Evolutionary conservation across 2,113 vertebrate species (phyloP), one percentile per base, ranked within the genome.

Genomic region (Vidua macroura): DNA sequence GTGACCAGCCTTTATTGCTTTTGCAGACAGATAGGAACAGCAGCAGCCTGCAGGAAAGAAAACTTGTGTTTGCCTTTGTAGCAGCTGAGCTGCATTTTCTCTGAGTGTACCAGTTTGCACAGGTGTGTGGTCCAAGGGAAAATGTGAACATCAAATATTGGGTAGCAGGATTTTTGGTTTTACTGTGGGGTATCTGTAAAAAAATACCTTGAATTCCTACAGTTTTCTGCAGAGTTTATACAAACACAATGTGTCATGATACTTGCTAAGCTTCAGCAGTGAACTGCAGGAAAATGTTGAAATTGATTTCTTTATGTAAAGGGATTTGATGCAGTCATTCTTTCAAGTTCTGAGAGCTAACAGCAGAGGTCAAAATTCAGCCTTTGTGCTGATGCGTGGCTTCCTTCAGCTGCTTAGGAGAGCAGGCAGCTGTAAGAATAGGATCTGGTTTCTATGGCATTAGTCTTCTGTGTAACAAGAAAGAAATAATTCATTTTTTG

Each of bases 401-500:
- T 84, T 89, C 63, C 75, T 89, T 89, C 43, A 76, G 63, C 77
- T 95, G 53, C 84, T 80, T 60, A 56, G 75, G 46, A 87, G 78
- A 63, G 24, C 63, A 77, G 56, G 35, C 69, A 92, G 44, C 86
- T 95, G 53, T 68, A 73, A 82, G 70, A 92, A 39, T 22, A 69
- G 51, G 37, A 74, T 73, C 66, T 83, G 84, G 74, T 96, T 92
- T 95, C 93, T 91, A 69, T 96, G 90, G 90, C 56, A 75, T 94
- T 90, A 81, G 72, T 52, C 56, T 80, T 77, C 51, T 68, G 67
- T 86, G 49, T 83, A 88, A 52, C 76, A 80, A 88, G 31, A 48
- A 86, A 70, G 49, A 93, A 95, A 88, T 83, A 60, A 90, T 90
- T 92, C 43, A 8, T 0, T 39, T 86, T 91, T 75, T 78, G 22